A percentile compares a stretch with the other conserved stretches of the same genome.
phyloP scores from a whole-genome alignment of 2,797 vertebrate genomes.

The Sebastes umbrosus region DNA sequence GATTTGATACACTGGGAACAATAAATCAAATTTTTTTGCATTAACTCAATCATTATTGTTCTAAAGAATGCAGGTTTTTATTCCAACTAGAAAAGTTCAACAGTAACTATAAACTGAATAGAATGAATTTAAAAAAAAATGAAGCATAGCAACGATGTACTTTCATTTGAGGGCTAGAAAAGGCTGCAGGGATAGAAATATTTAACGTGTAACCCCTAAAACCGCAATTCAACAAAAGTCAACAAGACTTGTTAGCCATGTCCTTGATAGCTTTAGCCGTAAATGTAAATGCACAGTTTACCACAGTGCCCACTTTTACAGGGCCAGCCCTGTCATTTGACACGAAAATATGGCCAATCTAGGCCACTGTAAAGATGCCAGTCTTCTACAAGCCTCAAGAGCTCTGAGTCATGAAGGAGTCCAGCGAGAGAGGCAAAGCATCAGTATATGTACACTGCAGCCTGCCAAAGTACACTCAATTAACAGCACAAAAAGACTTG shows the following conservation, averaged over 20 bases:
- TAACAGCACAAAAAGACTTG: constrained; percentile 78
- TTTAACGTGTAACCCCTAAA: constrained; percentile 53
- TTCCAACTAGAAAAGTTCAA: constrained; percentile 30
- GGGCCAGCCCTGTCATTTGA: constrained; percentile 76
- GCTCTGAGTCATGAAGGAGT: constrained; percentile 80
- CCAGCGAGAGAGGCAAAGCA: constrained; percentile 76
- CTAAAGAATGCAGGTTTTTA: constrained; percentile 21
- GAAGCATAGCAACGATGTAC: not conserved
- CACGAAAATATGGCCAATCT: constrained; percentile 78
- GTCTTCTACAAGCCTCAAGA: constrained; percentile 79
- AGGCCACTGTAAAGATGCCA: constrained; percentile 81
- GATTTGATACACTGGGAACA: constrained; percentile 53
- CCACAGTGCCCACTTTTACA: constrained; percentile 68
- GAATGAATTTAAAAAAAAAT: constrained; percentile 5
- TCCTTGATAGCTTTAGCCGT: constrained; percentile 77
- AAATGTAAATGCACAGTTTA: constrained; percentile 77
- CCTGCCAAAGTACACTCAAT: constrained; percentile 83
- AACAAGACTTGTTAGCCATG: constrained; percentile 73
- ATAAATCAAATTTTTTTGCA: constrained; percentile 48
- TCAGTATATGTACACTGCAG: constrained; percentile 76
- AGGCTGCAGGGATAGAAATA: constrained; percentile 14
- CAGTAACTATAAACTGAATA: constrained; percentile 35
- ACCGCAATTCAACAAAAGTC: constrained; percentile 79
- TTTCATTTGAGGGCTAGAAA: constrained; percentile 22
- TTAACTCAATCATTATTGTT: constrained; percentile 40